Conservation (phyloP, 2,113 vertebrate genomes). For the Pachypanchax playfairii region DNA sequence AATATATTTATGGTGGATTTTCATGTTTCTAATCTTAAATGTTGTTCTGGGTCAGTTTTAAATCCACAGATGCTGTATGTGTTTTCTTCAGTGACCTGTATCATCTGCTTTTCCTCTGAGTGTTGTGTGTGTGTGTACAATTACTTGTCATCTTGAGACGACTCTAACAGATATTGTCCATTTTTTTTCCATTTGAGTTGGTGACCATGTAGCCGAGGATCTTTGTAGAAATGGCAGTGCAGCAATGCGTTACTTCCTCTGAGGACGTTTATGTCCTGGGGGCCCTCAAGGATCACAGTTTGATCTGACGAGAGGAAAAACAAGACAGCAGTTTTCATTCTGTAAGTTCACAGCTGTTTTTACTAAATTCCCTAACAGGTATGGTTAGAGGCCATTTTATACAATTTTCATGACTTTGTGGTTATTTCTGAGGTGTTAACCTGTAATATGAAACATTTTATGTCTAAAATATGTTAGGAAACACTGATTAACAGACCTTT, state of each 20-base stretch:
- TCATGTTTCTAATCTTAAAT: not conserved
- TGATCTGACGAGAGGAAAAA: slow-evolving; percentile 65
- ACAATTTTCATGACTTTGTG: too few relatives aligned
- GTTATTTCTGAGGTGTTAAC: too few relatives aligned
- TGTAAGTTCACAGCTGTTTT: too few relatives aligned
- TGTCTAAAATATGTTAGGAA: too few relatives aligned
- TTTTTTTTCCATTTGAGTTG: slow-evolving; percentile 69
- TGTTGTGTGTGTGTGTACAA: slow-evolving; percentile 15
- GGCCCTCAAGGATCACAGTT: slow-evolving; percentile 74
- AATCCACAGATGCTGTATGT: not conserved
- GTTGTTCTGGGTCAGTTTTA: not conserved
- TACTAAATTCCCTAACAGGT: not conserved
- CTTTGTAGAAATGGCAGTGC: slow-evolving; percentile 67
- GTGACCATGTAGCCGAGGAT: slow-evolving; percentile 33
- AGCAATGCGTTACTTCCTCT: slow-evolving; percentile 71
- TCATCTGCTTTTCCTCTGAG: not conserved
- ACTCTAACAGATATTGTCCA: slow-evolving; percentile 51
- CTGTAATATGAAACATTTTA: too few relatives aligned
- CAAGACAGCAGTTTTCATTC: not conserved
- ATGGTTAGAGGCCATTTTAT: too few relatives aligned
- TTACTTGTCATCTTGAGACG: slow-evolving; percentile 76
- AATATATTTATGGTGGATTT: too few relatives aligned
- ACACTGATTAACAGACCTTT: too few relatives aligned
- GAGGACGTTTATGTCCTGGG: slow-evolving; percentile 42
- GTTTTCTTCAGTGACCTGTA: too few relatives aligned